Conservation (phyloP, 2,888 invertebrate genomes). For the Elegia similella region DNA sequence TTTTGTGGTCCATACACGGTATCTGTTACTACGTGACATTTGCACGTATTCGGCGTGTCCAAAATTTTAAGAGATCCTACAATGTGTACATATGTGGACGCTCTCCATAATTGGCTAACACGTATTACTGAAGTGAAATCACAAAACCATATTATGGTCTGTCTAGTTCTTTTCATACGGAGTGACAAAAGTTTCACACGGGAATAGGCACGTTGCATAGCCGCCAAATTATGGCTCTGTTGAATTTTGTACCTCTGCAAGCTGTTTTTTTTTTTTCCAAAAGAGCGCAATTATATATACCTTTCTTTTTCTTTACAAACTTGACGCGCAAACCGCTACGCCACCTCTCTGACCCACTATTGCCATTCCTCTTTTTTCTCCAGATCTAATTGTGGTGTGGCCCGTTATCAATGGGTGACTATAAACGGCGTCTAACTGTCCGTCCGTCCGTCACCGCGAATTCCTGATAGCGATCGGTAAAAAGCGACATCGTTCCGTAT, state of each 20-base stretch:
- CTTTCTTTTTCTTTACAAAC: background rate
- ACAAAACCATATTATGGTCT: background rate
- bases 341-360: background rate
- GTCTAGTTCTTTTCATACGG: background rate
- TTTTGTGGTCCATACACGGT: background rate
- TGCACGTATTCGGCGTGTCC: background rate
- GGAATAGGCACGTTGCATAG: background rate
- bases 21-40: background rate
- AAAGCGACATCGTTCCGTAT: slow-evolving; percentile 5
- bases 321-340: background rate
- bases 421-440: slow-evolving; percentile 46
- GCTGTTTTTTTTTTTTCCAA: too few relatives aligned
- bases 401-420: slow-evolving; percentile 51
- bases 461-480: background rate
- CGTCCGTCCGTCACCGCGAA: slow-evolving; percentile 19
- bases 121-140: background rate
- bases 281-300: background rate
- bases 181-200: background rate
- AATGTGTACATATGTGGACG: background rate
- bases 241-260: too few relatives aligned
- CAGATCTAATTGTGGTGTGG: slow-evolving; percentile 43
- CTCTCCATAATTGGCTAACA: background rate
- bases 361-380: slow-evolving; percentile 25
- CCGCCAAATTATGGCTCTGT: background rate
- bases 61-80: slow-evolving; percentile 1